These are phyloP conservation scores for Sisyra nigra DNA, from an alignment of 2,888 invertebrate species.

Conservation along the genomic window DNA sequence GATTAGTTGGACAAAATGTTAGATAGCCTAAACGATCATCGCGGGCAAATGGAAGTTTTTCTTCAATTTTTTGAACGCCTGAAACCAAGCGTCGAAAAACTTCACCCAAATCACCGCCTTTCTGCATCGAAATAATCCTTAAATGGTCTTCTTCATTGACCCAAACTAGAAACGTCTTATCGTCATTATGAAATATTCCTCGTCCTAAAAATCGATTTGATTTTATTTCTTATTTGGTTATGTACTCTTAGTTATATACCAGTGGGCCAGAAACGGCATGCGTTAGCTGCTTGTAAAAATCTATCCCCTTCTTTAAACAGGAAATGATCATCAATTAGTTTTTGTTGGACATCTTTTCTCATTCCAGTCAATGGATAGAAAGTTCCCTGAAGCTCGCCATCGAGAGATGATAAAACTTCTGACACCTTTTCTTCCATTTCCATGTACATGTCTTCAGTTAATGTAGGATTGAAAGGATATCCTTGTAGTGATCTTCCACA, in stretches of 20 bases:
- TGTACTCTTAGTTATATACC: conserved; percentile 20
- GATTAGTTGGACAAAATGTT: conserved; percentile 58
- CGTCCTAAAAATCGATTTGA: conserved; percentile 37
- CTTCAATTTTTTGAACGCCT: conserved; percentile 35
- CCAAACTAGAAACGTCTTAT: conserved; percentile 94
- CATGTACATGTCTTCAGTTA: conserved; percentile 42
- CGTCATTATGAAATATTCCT: conserved; percentile 91
- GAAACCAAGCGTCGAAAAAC: conserved; percentile 37
- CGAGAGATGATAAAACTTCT: conserved; percentile 17
- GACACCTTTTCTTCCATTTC: conserved; percentile 35
- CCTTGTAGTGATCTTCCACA: conserved; percentile 42
- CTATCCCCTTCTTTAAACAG: conserved; percentile 92
- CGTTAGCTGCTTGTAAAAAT: conserved; percentile 77
- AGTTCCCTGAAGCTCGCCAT: conserved; percentile 74
- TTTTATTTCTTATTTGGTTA: neutral
- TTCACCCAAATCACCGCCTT: conserved; percentile 78
- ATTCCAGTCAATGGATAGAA: conserved; percentile 87
- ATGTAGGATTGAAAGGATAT: conserved; percentile 50
- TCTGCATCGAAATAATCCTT: conserved; percentile 93
- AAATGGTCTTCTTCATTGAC: conserved; percentile 96
- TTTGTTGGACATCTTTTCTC: conserved; percentile 83
- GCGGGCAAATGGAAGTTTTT: conserved; percentile 34
- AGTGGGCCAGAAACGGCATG: conserved; percentile 89
- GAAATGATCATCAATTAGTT: conserved; percentile 93
- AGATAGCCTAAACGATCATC: conserved; percentile 46